phyloP scores from a whole-genome alignment of 2,113 vertebrate species.

The Centrocercus urophasianus region DNA sequence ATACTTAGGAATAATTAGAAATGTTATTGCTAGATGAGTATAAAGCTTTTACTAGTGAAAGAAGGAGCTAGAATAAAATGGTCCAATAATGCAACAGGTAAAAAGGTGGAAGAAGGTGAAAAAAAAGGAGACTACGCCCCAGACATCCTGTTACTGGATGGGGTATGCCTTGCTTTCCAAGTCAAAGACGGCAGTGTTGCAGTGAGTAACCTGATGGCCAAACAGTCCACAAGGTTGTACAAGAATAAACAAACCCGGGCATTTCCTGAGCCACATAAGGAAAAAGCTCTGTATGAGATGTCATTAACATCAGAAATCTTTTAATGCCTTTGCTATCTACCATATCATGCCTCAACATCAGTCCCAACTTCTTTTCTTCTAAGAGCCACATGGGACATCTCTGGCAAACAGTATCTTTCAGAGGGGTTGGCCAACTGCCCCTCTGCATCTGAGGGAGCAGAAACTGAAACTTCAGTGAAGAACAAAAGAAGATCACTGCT shows the following conservation, averaged over 20 bases:
- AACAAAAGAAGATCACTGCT: rapidly evolving
- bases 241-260: background rate
- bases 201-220: background rate
- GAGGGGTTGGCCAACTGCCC: background rate
- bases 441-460: background rate
- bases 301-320: background rate
- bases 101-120: rapidly evolving
- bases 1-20: background rate
- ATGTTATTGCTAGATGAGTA: background rate
- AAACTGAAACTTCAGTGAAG: background rate
- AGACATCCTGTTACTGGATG: background rate
- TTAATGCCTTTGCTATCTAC: background rate
- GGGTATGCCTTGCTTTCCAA: background rate
- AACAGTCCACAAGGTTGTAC: background rate
- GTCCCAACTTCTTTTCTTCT: background rate
- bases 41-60: background rate
- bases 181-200: background rate
- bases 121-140: background rate
- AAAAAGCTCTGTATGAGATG: background rate
- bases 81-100: background rate
- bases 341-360: background rate
- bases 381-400: background rate
- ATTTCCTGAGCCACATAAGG: background rate
- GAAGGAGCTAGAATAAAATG: background rate
- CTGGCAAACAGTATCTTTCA: background rate